A percentile compares a stretch with the other conserved stretches of the same genome.
Evolutionary conservation across 2,888 invertebrate genomes (phyloP).

Genomic region (Esperia sulphurella): DNA sequence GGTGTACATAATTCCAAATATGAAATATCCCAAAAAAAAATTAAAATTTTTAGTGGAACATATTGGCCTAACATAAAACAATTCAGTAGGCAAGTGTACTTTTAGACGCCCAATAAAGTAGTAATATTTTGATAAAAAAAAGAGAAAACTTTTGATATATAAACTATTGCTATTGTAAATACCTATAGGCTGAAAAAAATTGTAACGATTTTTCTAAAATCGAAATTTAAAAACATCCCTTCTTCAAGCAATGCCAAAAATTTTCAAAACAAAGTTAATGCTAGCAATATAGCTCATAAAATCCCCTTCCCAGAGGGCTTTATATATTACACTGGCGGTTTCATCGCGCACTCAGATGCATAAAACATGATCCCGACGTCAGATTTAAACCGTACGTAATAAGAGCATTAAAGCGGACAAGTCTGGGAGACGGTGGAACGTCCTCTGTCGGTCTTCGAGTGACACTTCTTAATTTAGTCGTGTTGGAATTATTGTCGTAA

Average conservation of each 20-base stretch:
- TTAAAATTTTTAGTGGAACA: no score
- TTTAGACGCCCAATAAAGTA: no score
- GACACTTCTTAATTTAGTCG: constrained; percentile 36
- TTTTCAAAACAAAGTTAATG: constrained; percentile 49
- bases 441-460: constrained; percentile 22
- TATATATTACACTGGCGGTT: constrained; percentile 69
- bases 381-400: constrained; percentile 77
- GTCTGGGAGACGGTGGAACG: constrained; percentile 42
- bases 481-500: constrained; percentile 17
- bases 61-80: no score
- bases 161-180: no score
- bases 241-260: constrained; percentile 30
- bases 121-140: no score
- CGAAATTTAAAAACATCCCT: not conserved
- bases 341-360: constrained; percentile 73
- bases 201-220: not conserved
- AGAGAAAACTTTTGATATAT: no score
- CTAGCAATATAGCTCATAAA: constrained; percentile 57
- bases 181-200: no score
- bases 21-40: no score
- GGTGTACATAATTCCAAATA: no score
- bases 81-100: no score
- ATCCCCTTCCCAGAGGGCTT: constrained; percentile 60
- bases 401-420: constrained; percentile 66
- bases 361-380: constrained; percentile 75